These are phyloP conservation scores for Eupeodes corollae DNA, from an alignment of 1,140 invertebrate genomes.

Conservation along the genomic window DNA sequence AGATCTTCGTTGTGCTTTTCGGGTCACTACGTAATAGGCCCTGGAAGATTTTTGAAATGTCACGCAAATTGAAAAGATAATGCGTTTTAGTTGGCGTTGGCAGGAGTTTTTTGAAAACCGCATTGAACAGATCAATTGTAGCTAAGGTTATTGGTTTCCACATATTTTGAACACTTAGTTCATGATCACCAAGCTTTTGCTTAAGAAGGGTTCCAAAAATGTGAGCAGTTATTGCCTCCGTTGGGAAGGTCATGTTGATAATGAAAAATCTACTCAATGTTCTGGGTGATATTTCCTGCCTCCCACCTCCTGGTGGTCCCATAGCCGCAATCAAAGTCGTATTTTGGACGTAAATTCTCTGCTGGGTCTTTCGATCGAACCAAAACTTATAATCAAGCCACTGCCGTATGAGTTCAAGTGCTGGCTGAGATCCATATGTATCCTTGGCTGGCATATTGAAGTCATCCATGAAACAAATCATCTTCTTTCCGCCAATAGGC, in stretches of 20 bases:
- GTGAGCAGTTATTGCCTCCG: constrained; percentile 58
- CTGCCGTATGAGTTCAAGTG: constrained; percentile 70
- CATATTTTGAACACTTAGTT: constrained; percentile 63
- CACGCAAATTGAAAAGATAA: constrained; percentile 76
- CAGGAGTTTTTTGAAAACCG: constrained; percentile 56
- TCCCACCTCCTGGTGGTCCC: constrained; percentile 69
- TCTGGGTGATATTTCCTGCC: constrained; percentile 61
- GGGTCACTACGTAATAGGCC: constrained; percentile 63
- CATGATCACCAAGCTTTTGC: constrained; percentile 66
- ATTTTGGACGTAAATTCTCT: constrained; percentile 58
- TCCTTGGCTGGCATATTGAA: constrained; percentile 86
- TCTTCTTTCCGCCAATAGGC: constrained; percentile 60
- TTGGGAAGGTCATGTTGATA: constrained; percentile 72
- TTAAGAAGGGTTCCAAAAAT: constrained; percentile 75
- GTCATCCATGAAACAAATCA: constrained; percentile 79
- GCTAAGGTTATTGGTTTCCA: constrained; percentile 41
- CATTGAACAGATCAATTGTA: constrained; percentile 64
- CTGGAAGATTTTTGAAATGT: constrained; percentile 68
- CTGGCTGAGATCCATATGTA: constrained; percentile 72
- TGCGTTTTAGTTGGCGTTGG: constrained; percentile 81
- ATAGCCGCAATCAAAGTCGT: constrained; percentile 67
- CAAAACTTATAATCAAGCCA: constrained; percentile 82
- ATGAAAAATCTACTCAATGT: constrained; percentile 68
- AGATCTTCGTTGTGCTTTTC: constrained; percentile 59
- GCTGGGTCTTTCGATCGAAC: constrained; percentile 66